These are phyloP conservation scores for Dicrostonyx torquatus DNA, from an alignment of 2,797 vertebrate species.

Conservation along the genomic window DNA sequence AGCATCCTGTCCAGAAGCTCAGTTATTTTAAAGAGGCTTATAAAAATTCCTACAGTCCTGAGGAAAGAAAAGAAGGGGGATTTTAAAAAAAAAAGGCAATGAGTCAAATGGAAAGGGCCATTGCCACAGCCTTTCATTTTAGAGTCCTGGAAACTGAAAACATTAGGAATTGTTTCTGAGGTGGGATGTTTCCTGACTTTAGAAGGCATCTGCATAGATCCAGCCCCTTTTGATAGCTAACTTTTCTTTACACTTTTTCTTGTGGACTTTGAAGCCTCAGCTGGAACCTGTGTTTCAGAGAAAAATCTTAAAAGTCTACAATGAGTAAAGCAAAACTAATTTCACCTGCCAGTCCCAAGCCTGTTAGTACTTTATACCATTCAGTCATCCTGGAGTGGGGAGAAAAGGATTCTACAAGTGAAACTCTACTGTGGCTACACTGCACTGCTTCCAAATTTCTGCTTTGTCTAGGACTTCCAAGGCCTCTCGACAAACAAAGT, in stretches of 20 bases:
- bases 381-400: constrained; percentile 28
- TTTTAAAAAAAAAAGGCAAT: neutral
- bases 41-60: constrained; percentile 74
- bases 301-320: constrained; percentile 41
- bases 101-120: constrained; percentile 62
- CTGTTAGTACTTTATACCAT: neutral
- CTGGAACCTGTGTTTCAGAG: neutral
- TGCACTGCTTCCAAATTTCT: constrained; percentile 11
- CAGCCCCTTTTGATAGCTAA: constrained; percentile 50
- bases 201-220: neutral
- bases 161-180: constrained; percentile 47
- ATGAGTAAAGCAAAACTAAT: constrained; percentile 40
- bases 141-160: constrained; percentile 49
- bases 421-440: neutral
- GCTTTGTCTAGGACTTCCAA: constrained; percentile 14
- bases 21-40: constrained; percentile 72
- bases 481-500: neutral
- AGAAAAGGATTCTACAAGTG: constrained; percentile 2
- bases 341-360: constrained; percentile 8
- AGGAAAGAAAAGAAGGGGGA: neutral
- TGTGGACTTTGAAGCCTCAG: neutral
- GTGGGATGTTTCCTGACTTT: neutral
- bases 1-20: constrained; percentile 64
- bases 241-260: constrained; percentile 1
- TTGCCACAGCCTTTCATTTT: constrained; percentile 42